phyloP scores from a whole-genome alignment of 2,113 vertebrate genomes.

The Elgaria multicarinata region DNA sequence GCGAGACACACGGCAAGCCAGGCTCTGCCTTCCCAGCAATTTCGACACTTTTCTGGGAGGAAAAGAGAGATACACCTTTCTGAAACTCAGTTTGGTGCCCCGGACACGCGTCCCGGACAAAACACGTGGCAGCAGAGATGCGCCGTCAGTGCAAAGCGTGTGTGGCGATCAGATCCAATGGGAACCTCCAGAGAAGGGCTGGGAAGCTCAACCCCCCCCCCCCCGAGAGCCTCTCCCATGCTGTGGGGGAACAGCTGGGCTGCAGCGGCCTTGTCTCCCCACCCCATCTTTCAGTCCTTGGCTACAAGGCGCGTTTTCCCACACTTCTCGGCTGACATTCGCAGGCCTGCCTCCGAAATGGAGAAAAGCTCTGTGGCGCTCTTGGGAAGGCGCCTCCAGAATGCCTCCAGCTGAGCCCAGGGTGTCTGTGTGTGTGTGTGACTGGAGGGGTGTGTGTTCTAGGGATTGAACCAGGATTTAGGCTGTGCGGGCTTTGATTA shows the following conservation, averaged over 20 bases:
- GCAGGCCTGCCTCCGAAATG: neutral
- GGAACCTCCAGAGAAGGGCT: neutral
- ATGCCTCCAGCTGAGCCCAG: neutral
- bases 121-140: no score
- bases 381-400: neutral
- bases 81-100: no score
- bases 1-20: no score
- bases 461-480: no score
- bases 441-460: no score
- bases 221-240: neutral
- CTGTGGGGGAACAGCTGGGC: neutral
- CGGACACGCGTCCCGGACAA: no score
- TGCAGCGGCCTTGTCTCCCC: neutral
- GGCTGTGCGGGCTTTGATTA: no score
- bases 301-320: neutral
- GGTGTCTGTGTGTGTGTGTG: neutral
- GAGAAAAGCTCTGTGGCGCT: neutral
- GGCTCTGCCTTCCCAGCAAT: no score
- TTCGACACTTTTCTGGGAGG: no score
- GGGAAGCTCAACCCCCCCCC: neutral
- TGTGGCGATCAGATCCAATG: neutral
- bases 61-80: no score
- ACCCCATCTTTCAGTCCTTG: no score
- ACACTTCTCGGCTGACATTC: conserved; percentile 6
- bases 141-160: no score